phyloP scores from a whole-genome alignment of 2,888 invertebrate genomes.

The Melinopterus prodromus region DNA sequence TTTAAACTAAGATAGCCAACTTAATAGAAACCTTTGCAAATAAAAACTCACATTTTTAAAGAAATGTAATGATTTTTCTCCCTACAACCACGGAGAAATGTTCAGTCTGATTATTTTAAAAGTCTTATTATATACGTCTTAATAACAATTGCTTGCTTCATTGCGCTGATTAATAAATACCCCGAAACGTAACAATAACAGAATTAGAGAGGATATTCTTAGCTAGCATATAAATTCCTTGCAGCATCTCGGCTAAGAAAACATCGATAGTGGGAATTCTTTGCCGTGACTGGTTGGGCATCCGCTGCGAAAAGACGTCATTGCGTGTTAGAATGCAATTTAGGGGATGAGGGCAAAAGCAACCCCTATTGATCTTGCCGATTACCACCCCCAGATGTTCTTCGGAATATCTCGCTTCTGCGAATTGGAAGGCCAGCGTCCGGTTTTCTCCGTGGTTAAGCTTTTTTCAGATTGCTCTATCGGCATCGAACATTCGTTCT shows the following conservation, averaged over 20 bases:
- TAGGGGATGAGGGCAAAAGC: neutral
- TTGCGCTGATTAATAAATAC: too few relatives aligned
- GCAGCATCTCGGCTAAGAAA: neutral
- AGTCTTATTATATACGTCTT: too few relatives aligned
- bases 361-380: constrained; percentile 4
- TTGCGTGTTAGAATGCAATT: neutral
- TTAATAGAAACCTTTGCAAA: too few relatives aligned
- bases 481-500: neutral
- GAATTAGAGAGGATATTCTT: neutral
- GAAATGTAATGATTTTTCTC: too few relatives aligned
- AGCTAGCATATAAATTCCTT: neutral
- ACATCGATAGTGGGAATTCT: neutral
- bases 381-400: neutral
- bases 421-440: neutral
- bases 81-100: too few relatives aligned
- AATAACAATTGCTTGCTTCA: too few relatives aligned
- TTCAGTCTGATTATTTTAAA: too few relatives aligned
- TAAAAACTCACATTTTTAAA: too few relatives aligned
- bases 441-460: neutral
- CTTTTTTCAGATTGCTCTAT: neutral
- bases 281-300: neutral
- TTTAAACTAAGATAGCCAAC: too few relatives aligned
- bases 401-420: neutral
- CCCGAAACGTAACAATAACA: too few relatives aligned
- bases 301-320: neutral